A percentile compares a stretch with the other conserved stretches of the same genome.
Evolutionary conservation across 2,113 vertebrate genomes (phyloP).

Genomic region (Pedionomus torquatus): DNA sequence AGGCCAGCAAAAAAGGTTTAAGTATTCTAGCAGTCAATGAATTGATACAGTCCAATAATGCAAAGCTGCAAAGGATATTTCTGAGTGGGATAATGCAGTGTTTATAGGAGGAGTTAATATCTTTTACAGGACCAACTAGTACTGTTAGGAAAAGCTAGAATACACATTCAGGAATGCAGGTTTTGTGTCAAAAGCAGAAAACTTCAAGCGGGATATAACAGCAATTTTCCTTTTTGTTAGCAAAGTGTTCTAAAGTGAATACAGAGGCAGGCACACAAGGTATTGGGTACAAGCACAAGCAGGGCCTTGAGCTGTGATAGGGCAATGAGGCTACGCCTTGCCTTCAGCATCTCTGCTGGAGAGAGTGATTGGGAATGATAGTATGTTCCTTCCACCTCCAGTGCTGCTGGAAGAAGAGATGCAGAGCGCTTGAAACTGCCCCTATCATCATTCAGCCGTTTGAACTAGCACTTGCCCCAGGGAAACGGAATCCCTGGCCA

Average conservation of each 20-base stretch:
- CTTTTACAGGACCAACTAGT: background rate
- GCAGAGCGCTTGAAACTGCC: background rate
- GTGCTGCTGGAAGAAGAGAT: background rate
- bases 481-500: background rate
- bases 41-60: background rate
- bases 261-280: background rate
- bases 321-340: background rate
- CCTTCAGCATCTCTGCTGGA: background rate
- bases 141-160: background rate
- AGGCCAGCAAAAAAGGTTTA: background rate
- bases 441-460: background rate
- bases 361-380: background rate
- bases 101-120: background rate
- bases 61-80: background rate
- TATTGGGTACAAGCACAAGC: background rate
- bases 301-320: background rate
- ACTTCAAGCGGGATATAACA: background rate
- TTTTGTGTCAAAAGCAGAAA: background rate
- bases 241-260: background rate
- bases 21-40: background rate
- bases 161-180: background rate
- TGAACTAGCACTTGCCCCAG: background rate
- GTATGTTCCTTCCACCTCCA: background rate
- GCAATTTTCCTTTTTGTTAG: background rate
- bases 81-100: background rate